Base-by-base conservation (phyloP, 2,888 invertebrate species). In the Buathra laborator region DNA sequence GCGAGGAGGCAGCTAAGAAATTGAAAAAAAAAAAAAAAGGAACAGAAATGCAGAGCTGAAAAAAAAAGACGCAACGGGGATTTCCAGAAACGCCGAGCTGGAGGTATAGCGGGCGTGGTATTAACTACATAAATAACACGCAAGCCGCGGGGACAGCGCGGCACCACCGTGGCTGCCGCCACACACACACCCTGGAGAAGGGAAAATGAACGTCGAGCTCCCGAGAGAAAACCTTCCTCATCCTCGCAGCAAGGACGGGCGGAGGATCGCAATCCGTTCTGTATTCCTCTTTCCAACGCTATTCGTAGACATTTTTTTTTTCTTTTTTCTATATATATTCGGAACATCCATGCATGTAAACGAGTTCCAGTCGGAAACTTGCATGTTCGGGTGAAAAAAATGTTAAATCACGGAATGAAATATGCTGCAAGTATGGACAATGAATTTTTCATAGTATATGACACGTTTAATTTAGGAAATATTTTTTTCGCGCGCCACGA, bases 51-150 rank as follows among this genome's bases (percentile, higher is more conserved):
- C 85, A 72, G 75, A 79, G 67, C 66, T 59, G 84, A 75, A 85
- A 78, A 79, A 70, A 79, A 78, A 79, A 70, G 84, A 62, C 87
- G 37, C 76, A 66, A 76, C 76, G 79, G 88, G 88, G 88, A 91
- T 91, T 90, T 86, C 87, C 86, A 88, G 88, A 88, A 90, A 91
- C 84, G 88, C 89, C 90, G 87, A 86, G 87, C 84, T 88, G 79
- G 89, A 89, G 89, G 89, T 88, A 88, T 86, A 88, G 86, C 89
- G 88, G 90, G 90, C 90, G 90, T 90, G 90, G 91, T 91, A 91
- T 91, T 91, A 91, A 91, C 89, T 91, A 89, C 90, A 91, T 91
- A 90, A 91, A 91, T 91, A 91, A 90, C 91, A 88, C 85, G 88
- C 88, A 87, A 87, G 84, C 81, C 76, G 64, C 59, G 86, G 86